These are phyloP conservation scores for Myathropa florea DNA, from an alignment of 2,888 invertebrate genomes.

Conservation along the genomic window DNA sequence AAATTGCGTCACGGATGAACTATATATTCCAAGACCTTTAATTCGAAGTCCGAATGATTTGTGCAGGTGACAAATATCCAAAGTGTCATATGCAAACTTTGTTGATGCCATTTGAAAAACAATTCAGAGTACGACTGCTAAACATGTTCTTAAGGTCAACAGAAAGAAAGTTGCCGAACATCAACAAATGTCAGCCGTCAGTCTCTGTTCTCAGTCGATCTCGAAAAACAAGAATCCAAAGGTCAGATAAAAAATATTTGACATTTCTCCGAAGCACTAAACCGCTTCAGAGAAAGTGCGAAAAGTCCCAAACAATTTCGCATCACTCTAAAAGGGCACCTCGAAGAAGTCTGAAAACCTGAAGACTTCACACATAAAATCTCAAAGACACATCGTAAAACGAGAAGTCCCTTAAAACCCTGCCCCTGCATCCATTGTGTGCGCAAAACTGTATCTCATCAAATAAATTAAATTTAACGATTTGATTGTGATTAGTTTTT, in stretches of 20 bases:
- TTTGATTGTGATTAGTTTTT: not conserved
- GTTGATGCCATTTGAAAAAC: not conserved
- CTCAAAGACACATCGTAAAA: not conserved
- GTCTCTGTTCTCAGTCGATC: no score
- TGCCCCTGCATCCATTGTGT: not conserved
- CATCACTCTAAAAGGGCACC: no score
- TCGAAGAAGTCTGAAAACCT: no score
- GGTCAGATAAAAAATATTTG: not conserved
- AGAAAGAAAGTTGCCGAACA: not conserved
- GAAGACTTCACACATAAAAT: not conserved
- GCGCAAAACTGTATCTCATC: constrained; percentile 1
- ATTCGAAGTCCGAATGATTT: not conserved
- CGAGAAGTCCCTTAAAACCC: not conserved
- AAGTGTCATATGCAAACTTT: not conserved
- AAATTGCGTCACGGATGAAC: no score
- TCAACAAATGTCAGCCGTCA: not conserved
- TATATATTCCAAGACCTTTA: no score
- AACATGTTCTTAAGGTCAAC: not conserved
- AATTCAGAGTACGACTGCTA: not conserved
- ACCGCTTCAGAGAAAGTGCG: not conserved
- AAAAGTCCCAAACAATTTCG: not conserved
- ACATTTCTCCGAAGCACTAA: not conserved
- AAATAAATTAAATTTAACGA: constrained; percentile 11
- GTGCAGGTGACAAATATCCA: no score
- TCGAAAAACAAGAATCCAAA: not conserved